Percentiles rank a stretch among this genome's conserved stretches.
Evolutionary conservation across 1,140 invertebrate species (phyloP).

Genomic region (Trachymyrmex cornetzi): DNA sequence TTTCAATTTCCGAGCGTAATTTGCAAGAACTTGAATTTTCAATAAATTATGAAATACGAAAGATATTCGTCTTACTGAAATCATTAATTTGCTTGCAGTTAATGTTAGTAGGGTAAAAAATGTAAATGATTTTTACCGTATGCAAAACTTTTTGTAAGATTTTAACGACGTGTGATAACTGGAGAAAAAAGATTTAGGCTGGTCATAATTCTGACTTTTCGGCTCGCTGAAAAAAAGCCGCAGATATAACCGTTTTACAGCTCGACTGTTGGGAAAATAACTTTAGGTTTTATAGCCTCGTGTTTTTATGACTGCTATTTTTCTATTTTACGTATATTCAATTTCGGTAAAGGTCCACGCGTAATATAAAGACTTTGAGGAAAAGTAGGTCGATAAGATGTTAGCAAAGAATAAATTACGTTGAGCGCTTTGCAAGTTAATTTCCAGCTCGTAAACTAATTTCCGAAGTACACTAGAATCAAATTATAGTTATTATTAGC

Average conservation of each 20-base stretch:
- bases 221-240: background rate
- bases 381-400: constrained; percentile 23
- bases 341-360: background rate
- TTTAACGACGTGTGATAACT: background rate
- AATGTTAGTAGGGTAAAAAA: background rate
- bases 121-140: background rate
- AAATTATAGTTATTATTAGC: constrained; percentile 29
- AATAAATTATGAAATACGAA: background rate
- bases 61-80: background rate
- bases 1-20: background rate
- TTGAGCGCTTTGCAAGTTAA: constrained; percentile 7
- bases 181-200: background rate
- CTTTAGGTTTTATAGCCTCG: constrained; percentile 10
- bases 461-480: background rate
- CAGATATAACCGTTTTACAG: background rate
- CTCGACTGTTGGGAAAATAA: background rate
- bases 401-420: background rate
- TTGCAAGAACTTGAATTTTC: background rate
- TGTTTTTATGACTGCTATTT: constrained; percentile 30
- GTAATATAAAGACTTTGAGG: background rate
- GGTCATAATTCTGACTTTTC: constrained; percentile 2
- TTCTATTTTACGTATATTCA: constrained; percentile 17
- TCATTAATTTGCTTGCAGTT: background rate
- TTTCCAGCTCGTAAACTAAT: constrained; percentile 22
- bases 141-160: background rate